A percentile compares a stretch with the other conserved stretches of the same genome.
These are phyloP conservation scores for Rosalia funebris DNA, from an alignment of 2,888 invertebrate species.

Conservation along the genomic window DNA sequence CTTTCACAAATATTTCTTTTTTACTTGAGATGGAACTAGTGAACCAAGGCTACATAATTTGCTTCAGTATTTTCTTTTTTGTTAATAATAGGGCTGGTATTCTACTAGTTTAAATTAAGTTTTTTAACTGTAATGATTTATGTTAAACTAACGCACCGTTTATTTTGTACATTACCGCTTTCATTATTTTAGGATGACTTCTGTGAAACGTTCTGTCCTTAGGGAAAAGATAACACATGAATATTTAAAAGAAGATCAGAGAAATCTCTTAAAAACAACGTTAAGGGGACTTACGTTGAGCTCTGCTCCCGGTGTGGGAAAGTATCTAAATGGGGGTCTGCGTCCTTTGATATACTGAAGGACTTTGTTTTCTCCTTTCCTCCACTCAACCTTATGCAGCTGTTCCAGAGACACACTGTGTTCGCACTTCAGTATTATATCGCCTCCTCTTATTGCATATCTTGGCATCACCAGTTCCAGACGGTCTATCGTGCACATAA, in stretches of 20 bases:
- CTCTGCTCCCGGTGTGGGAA: constrained; percentile 75
- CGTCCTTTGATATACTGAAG: constrained; percentile 83
- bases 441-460: constrained; percentile 78
- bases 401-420: constrained; percentile 80
- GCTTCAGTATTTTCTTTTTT: no score
- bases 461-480: constrained; percentile 65
- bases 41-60: no score
- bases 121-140: no score
- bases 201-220: neutral
- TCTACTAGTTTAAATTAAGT: no score
- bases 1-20: no score
- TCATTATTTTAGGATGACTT: neutral
- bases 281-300: constrained; percentile 74
- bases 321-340: constrained; percentile 77
- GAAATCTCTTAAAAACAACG: constrained; percentile 25
- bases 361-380: constrained; percentile 77
- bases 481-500: constrained; percentile 58
- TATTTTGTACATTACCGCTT: no score
- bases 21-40: no score
- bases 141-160: no score
- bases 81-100: no score
- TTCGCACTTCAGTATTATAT: constrained; percentile 77
- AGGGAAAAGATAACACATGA: neutral
- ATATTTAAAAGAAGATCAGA: neutral
- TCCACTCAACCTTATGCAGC: constrained; percentile 83